phyloP scores from a whole-genome alignment of 2,888 invertebrate species.

The Tenodera sinensis region DNA sequence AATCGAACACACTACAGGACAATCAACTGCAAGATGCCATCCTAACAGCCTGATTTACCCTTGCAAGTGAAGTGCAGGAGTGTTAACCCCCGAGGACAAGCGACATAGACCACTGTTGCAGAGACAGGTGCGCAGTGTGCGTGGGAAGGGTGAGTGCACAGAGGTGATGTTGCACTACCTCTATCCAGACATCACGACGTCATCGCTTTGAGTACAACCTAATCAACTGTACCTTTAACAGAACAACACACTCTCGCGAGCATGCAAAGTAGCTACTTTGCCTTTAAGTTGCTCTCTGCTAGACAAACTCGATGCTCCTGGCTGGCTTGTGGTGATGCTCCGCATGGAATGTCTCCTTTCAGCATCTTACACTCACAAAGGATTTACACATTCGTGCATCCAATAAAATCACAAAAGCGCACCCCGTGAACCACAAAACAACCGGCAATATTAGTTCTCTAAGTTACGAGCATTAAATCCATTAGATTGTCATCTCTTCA shows the following conservation, averaged over 20 bases:
- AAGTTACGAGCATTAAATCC: no score
- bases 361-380: not conserved
- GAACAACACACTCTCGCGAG: not conserved
- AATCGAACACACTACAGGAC: no score
- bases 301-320: not conserved
- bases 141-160: not conserved
- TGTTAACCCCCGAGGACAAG: not conserved
- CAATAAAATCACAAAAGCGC: not conserved
- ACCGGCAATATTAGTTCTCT: not conserved
- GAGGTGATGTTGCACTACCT: not conserved
- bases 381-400: not conserved
- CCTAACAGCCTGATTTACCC: no score
- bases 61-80: no score
- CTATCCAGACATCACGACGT: not conserved
- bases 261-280: not conserved
- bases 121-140: not conserved
- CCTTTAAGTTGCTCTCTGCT: not conserved
- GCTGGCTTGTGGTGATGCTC: not conserved
- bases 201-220: not conserved
- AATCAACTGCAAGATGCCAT: no score
- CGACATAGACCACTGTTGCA: not conserved
- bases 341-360: not conserved
- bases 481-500: no score
- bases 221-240: not conserved
- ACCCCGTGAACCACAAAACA: not conserved